Base-by-base conservation (phyloP, 2,113 vertebrate genomes). In the Halichoeres trimaculatus region DNA sequence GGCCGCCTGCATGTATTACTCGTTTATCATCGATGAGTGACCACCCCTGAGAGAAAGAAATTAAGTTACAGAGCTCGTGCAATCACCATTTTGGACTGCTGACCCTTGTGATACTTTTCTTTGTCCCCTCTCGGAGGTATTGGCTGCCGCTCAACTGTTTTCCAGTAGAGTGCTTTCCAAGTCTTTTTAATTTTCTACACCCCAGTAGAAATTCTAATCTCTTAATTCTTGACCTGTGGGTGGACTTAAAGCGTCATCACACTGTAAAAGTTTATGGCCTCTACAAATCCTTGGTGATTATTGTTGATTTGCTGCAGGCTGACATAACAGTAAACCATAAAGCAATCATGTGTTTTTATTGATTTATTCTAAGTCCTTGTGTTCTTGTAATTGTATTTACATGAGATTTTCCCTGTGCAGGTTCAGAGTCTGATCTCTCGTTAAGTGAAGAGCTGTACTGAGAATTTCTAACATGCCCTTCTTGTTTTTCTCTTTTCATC, bases 81-180 rank as follows among this genome's bases (percentile, higher is more conserved):
- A 43, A 48, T 62, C 38, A n/a, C 55, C 22, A 62, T 76, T 71
- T 75, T 74, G 50, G 26, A 64, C 68, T 11, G 8, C 19, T 76
- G 83, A 70, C 77, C 76, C 70, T 30, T 81, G 67, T 59, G 65
- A 70, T 70, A 72, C 71, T 74, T 79, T 72, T 67, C 59, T 86
- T 48, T 13, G 41, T 66, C 47, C 26, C 41, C 40, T 71, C 36
- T 24, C 23, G 52, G 41, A 80, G 70, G 79, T 69, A 34, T 75
- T 78, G 68, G 74, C 63, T 71, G 53, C 38, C 76, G 23, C 40
- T 48, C 47, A 64, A 68, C 23, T 64, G 24, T 50, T 63, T 81
- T 70, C 30, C 20, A 34, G 23, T 48, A 11, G 61, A 71, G 60
- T 65, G 36, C 52, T 70, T 83, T 79, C 80, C 34, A 62, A 68